A percentile compares a stretch with the other conserved stretches of the same genome.
These are phyloP conservation scores for Maconellicoccus hirsutus DNA, from an alignment of 1,140 invertebrate genomes.

Conservation along the genomic window DNA sequence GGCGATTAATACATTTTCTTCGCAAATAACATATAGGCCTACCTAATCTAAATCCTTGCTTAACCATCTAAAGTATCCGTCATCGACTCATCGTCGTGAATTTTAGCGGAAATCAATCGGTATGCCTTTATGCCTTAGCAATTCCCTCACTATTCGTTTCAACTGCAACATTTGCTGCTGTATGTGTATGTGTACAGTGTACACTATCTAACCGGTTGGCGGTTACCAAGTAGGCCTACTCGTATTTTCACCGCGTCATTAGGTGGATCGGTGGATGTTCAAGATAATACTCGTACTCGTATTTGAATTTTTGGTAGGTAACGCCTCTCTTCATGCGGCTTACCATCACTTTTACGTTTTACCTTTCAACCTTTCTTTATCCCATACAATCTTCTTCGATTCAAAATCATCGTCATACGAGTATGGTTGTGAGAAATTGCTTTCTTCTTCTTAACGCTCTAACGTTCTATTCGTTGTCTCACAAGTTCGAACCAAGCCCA, in stretches of 20 bases:
- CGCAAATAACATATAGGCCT: too few species aligned
- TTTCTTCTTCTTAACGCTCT: too few species aligned
- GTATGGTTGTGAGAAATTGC: background rate
- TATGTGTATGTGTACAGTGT: too few species aligned
- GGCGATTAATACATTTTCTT: too few species aligned
- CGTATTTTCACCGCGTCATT: background rate
- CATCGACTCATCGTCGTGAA: too few species aligned
- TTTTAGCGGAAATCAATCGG: too few species aligned
- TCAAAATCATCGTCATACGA: slow-evolving; percentile 2
- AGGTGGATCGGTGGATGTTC: background rate
- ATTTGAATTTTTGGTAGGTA: slow-evolving; percentile 10
- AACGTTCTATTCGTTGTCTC: background rate
- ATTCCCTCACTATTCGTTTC: background rate
- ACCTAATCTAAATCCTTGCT: too few species aligned
- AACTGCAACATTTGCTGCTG: background rate
- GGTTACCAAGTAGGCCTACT: too few species aligned
- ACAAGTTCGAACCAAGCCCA: slow-evolving; percentile 2
- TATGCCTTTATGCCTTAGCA: too few species aligned
- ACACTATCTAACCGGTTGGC: too few species aligned
- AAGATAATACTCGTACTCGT: too few species aligned
- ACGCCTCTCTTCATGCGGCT: background rate
- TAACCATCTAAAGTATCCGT: too few species aligned
- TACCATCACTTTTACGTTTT: background rate
- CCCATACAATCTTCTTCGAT: background rate
- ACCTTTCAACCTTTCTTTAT: background rate